Evolutionary conservation across 2,888 invertebrate genomes (phyloP).

Genomic region (Strigamia maritima): DNA sequence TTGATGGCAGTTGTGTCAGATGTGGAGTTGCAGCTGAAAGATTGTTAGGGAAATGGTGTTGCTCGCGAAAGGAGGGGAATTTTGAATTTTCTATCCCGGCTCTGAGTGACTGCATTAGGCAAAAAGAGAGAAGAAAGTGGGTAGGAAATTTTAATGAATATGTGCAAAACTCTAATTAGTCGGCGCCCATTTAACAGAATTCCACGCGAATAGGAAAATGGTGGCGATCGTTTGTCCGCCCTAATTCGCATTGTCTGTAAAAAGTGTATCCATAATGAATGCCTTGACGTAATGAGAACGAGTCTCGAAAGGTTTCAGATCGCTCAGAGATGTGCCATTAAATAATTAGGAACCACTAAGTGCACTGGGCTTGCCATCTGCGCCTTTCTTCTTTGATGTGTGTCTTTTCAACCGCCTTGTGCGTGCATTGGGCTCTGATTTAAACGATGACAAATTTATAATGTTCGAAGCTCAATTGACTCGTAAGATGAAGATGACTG

Average conservation of each 20-base stretch:
- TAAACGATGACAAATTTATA: conserved; percentile 15
- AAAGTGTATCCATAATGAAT: conserved; percentile 15
- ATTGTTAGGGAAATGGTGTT: neutral
- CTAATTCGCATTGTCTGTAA: conserved; percentile 10
- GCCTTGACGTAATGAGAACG: conserved; percentile 15
- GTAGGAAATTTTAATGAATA: conserved; percentile 15
- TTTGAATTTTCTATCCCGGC: conserved; percentile 5
- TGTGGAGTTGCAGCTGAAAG: neutral
- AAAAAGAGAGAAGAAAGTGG: neutral
- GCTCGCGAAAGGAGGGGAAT: neutral
- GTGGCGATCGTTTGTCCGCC: conserved; percentile 15
- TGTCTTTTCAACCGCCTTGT: conserved; percentile 1
- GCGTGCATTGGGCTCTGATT: conserved; percentile 5
- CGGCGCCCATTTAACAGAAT: neutral
- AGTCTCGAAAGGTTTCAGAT: conserved; percentile 9
- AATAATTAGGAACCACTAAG: conserved; percentile 1
- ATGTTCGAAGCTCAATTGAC: conserved; percentile 10
- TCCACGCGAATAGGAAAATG: neutral
- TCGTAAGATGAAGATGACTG: neutral
- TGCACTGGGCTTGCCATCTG: conserved; percentile 15
- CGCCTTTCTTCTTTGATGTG: conserved; percentile 10
- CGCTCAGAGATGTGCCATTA: conserved; percentile 15
- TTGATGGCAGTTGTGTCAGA: conserved; percentile 35
- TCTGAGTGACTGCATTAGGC: conserved; percentile 7
- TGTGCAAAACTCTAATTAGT: conserved; percentile 6